A percentile compares a stretch with the other conserved stretches of the same genome.
Conservation (phyloP, 2,113 vertebrate genomes). For the Brachypteracias leptosomus region DNA sequence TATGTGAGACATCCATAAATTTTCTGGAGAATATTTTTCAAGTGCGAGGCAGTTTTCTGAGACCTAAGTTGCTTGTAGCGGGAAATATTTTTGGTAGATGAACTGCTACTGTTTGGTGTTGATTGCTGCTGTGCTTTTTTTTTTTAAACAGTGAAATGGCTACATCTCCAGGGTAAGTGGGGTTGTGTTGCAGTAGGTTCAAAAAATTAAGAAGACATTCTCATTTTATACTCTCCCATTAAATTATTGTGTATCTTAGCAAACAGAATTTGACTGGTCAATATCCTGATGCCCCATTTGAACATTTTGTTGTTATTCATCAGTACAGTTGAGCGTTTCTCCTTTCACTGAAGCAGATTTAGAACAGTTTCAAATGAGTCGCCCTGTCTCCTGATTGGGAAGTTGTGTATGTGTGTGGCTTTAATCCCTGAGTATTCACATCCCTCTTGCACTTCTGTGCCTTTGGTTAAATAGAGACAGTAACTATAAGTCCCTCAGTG, state of each 20-base stretch:
- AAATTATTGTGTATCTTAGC: background rate
- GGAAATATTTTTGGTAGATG: background rate
- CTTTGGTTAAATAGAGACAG: conserved; percentile 91
- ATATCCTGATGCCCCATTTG: background rate
- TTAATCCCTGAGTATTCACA: conserved; percentile 70
- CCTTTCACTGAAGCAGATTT: background rate
- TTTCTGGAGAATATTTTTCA: conserved; percentile 50
- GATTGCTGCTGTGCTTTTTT: background rate
- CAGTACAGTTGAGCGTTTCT: background rate
- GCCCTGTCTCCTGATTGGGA: background rate
- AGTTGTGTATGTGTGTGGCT: conserved; percentile 15
- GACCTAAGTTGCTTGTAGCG: background rate
- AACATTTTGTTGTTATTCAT: background rate
- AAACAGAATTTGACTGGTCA: background rate
- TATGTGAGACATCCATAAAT: conserved; percentile 61
- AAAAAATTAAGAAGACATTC: background rate
- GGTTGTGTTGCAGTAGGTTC: background rate
- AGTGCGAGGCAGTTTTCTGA: conserved; percentile 31
- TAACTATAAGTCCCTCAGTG: conserved; percentile 87
- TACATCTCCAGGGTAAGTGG: background rate
- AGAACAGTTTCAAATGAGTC: background rate
- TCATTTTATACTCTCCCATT: background rate
- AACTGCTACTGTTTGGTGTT: background rate
- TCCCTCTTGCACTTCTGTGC: conserved; percentile 78
- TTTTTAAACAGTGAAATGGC: background rate